Percentiles rank a stretch among this genome's conserved stretches.
Conservation (phyloP, 2,888 invertebrate genomes). For the Pediacus dermestoides region DNA sequence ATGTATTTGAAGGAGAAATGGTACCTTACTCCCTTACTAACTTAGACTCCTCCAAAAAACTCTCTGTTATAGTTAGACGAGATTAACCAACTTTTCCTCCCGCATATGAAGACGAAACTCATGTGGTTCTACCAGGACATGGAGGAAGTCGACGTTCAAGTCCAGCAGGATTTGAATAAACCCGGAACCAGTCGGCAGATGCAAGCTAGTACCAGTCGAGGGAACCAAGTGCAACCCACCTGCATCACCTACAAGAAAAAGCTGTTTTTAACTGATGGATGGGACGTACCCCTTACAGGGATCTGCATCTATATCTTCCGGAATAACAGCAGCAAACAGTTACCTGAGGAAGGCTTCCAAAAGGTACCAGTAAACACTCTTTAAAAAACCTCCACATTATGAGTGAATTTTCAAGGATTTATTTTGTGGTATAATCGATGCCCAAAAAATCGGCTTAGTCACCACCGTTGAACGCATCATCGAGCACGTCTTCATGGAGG, state of each 20-base stretch:
- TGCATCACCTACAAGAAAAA: slow-evolving; percentile 62
- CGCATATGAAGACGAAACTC: slow-evolving; percentile 79
- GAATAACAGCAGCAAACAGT: slow-evolving; percentile 76
- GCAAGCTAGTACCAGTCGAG: slow-evolving; percentile 44
- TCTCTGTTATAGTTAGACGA: slow-evolving; percentile 66
- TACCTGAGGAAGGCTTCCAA: slow-evolving; percentile 91
- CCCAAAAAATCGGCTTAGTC: slow-evolving; percentile 73
- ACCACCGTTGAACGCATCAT: slow-evolving; percentile 84
- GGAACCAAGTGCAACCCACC: slow-evolving; percentile 45
- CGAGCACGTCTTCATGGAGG: slow-evolving; percentile 87
- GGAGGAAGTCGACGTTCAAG: slow-evolving; percentile 59
- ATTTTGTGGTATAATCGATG: slow-evolving; percentile 79
- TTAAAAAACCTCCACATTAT: too few species aligned
- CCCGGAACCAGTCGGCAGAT: slow-evolving; percentile 41
- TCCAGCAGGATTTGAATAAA: slow-evolving; percentile 37
- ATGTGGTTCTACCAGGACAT: slow-evolving; percentile 89
- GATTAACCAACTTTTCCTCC: slow-evolving; percentile 81
- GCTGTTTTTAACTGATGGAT: slow-evolving; percentile 80
- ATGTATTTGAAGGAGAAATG: slow-evolving; percentile 88
- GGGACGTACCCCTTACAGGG: slow-evolving; percentile 76
- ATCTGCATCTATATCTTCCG: slow-evolving; percentile 83
- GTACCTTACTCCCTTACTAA: slow-evolving; percentile 46
- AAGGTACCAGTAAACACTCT: too few species aligned
- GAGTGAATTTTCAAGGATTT: slow-evolving; percentile 40
- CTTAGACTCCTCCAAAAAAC: not conserved